Percentiles rank a stretch among this genome's conserved stretches.
Evolutionary conservation across 2,797 vertebrate genomes (phyloP).

Genomic region (Syngnathus acus): DNA sequence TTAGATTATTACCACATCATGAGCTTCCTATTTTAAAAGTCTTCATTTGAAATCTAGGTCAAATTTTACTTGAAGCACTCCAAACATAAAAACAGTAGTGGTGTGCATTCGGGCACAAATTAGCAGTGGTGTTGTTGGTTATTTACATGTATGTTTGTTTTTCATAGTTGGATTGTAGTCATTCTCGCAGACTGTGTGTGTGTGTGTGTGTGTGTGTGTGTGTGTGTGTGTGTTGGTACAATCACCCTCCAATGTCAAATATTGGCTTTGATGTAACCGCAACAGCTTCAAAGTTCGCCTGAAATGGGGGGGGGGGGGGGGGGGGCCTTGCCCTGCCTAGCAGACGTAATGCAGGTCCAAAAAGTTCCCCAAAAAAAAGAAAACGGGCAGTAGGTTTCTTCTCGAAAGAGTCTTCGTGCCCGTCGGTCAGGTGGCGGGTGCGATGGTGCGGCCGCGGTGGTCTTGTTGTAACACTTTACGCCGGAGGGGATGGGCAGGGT

Average conservation of each 20-base stretch:
- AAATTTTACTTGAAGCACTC: background rate
- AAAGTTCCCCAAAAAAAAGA: conserved; percentile 56
- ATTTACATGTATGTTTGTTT: background rate
- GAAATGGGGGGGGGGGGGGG: conserved; percentile 32
- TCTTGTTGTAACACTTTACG: conserved; percentile 46
- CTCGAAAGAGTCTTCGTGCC: conserved; percentile 63
- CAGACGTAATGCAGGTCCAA: conserved; percentile 75
- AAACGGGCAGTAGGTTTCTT: conserved; percentile 53
- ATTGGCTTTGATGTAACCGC: conserved; percentile 61
- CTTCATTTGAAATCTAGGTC: background rate
- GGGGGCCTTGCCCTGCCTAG: conserved; percentile 46
- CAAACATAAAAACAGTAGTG: conserved; percentile 3
- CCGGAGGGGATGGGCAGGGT: conserved; percentile 9
- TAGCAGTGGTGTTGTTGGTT: background rate
- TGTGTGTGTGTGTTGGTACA: conserved; percentile 42
- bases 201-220: no score
- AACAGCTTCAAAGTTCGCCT: conserved; percentile 71
- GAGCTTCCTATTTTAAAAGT: background rate
- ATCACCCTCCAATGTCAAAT: conserved; percentile 55
- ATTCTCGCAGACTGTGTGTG: conserved; percentile 5
- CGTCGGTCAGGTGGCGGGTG: conserved; percentile 59
- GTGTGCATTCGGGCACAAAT: background rate
- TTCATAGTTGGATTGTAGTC: background rate
- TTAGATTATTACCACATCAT: background rate
- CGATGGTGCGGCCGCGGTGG: conserved; percentile 59